Evolutionary conservation across 2,113 vertebrate genomes (phyloP), one percentile per base, ranked within the genome.

Genomic region (Nannospalax galili): DNA sequence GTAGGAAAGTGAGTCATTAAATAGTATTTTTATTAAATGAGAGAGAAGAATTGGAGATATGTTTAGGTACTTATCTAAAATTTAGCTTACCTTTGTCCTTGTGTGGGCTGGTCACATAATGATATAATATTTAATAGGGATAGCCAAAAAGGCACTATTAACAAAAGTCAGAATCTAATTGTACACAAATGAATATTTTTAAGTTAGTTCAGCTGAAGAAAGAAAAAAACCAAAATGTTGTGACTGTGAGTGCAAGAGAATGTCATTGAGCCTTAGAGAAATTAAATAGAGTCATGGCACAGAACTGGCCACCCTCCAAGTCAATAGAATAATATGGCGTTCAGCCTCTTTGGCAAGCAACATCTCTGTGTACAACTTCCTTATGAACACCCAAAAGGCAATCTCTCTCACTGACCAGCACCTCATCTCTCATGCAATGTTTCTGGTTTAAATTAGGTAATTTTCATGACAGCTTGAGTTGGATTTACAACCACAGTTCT

Each of bases 141-240:
- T 85, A 86, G 15, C 14, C 67, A 77, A 11, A 45, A 74, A 86
- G 37, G 40, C 26, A 65, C 24, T 73, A 15, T 42, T 58, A 3
- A 64, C 14, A 77, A 77, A 92, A 91, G 1, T 32, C 70, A 7
- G 30, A 32, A 20, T 82, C 48, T 75, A 87, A 42, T 12, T 62
- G 26, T 30, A 89, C 37, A 42, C 24, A 79, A 58, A 37, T 81
- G 11, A 52, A 52, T 40, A 90, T 62, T 70, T 93, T 93, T 67
- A 62, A 73, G 24, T 70, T 86, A 94, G 32, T 74, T 92, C 56
- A 56, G n/a, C 28, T 64, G 48, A 95, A 96, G 89, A 35, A 85
- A 58, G 62, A 74, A 88, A 52, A 56, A 67, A n/a, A n/a, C 17
- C 30, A 89, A 62, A 64, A 77, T 60, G 48, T 73, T 42, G 37